Evolutionary conservation across 1,140 invertebrate genomes (phyloP).

Genomic region (Colletes gigas): DNA sequence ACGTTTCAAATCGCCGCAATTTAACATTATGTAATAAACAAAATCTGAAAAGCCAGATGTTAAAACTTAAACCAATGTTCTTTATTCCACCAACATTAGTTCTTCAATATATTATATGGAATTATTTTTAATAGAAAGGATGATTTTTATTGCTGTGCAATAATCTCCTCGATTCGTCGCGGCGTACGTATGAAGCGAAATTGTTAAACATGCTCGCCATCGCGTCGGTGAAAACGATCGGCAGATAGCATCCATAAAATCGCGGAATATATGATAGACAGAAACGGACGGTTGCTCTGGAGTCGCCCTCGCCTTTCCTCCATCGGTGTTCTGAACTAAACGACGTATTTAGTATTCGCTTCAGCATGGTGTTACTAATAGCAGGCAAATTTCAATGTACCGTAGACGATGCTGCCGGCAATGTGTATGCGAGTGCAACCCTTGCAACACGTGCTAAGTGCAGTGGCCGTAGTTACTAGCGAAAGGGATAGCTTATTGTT

Average conservation of each 20-base stretch:
- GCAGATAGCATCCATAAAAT: constrained; percentile 22
- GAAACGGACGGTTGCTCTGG: background rate
- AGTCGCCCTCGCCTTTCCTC: background rate
- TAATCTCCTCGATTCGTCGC: background rate
- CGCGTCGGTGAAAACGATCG: constrained; percentile 1
- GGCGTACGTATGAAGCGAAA: background rate
- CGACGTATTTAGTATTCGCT: constrained; percentile 66
- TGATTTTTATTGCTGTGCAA: background rate
- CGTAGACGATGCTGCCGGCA: constrained; percentile 25
- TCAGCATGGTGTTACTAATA: constrained; percentile 59
- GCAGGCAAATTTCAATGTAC: constrained; percentile 57
- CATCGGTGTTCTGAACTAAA: constrained; percentile 31
- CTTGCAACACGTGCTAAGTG: constrained; percentile 46
- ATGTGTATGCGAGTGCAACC: constrained; percentile 25
- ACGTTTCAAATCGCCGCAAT: no score
- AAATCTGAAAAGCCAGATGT: no score
- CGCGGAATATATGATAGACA: constrained; percentile 3
- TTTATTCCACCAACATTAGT: no score
- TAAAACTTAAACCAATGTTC: no score
- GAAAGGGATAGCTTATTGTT: constrained; percentile 54
- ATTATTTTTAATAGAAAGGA: no score
- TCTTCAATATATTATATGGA: no score
- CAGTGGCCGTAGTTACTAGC: constrained; percentile 3
- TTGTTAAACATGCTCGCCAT: background rate
- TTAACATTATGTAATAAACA: no score